Percentiles rank a stretch among this genome's conserved stretches.
These are phyloP conservation scores for Cryptocephalus moraei DNA, from an alignment of 2,888 invertebrate genomes.

Conservation along the genomic window DNA sequence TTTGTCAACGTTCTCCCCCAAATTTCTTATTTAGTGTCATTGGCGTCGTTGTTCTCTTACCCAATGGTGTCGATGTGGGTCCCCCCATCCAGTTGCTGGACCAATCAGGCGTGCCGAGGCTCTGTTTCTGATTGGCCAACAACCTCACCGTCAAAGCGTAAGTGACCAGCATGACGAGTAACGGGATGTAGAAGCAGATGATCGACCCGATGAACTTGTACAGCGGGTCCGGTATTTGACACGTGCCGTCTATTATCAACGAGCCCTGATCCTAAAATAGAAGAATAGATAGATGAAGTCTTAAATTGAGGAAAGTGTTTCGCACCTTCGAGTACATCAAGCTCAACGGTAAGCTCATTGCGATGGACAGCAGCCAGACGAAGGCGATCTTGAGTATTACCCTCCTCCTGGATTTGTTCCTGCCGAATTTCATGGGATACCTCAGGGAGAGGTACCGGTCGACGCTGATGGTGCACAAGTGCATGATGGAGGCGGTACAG, in stretches of 20 bases:
- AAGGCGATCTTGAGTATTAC: constrained; percentile 84
- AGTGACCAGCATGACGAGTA: constrained; percentile 90
- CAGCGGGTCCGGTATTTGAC: constrained; percentile 79
- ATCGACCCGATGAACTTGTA: constrained; percentile 90
- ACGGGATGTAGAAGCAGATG: constrained; percentile 91
- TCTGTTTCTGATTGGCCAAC: constrained; percentile 73
- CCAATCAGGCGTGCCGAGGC: constrained; percentile 58
- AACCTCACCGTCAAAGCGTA: constrained; percentile 85
- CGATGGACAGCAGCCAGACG: constrained; percentile 87
- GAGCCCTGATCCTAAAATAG: constrained; percentile 67
- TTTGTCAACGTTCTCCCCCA: no score
- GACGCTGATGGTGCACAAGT: constrained; percentile 91
- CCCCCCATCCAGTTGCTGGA: constrained; percentile 66
- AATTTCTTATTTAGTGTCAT: no score
- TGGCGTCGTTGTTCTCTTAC: constrained; percentile 13
- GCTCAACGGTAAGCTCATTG: constrained; percentile 84
- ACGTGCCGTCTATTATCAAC: constrained; percentile 71
- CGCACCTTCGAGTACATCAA: constrained; percentile 80
- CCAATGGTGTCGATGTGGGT: constrained; percentile 26
- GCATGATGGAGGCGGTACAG: constrained; percentile 95
- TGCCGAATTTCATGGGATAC: constrained; percentile 87
- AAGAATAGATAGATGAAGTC: not conserved
- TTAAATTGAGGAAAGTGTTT: not conserved
- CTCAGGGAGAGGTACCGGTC: constrained; percentile 87
- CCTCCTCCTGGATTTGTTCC: constrained; percentile 76